Evolutionary conservation across 92 coral and sea anemone species (phyloP), one percentile per base, ranked within the genome.

Genomic region (Porites cylindrica): DNA sequence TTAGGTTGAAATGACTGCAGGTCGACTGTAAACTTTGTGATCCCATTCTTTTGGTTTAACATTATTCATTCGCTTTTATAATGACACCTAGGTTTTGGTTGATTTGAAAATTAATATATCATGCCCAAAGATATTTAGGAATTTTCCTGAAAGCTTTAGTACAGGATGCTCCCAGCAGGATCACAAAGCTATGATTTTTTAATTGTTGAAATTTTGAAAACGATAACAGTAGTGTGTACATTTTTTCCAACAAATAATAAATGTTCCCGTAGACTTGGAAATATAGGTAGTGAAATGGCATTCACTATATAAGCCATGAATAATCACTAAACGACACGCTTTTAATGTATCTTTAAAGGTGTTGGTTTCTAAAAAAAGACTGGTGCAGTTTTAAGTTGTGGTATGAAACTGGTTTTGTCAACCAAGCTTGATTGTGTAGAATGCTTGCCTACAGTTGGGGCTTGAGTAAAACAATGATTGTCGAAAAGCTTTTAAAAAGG

Each of bases 1-100:
- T 13, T 77, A 60, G 69, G 59, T 60, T 77, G 82, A 19, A 75
- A 76, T 64, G 24, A 53, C 12, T 51, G 64, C 8, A 76, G 64
- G 26, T 47, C 16, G 13, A 26, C 66, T 12, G 29, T 9, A 56
- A 24, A 47, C 1, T 24, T 51, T 67, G 16, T 66, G 19, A 80
- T 47, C 52, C 62, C 20, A 26, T 69, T 9, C 4, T 21, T 6
- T 11, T 1, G 23, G 17, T 26, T 19, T 13, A 14, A 64, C 17
- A 67, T 69, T 69, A 24, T 69, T 69, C 16, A 14, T 14, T 72
- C 24, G 24, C 16, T 56, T 56, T 56, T 38, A 38, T 38, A 72
- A 17, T n/a, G 24, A 72, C 61, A 17, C 43, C 50, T 67, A 21
- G 32, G 10, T 21, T 67, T 21, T 24, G 13, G 72, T 8, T 2